phyloP scores from a whole-genome alignment of 2,113 vertebrate species.

The Ciconia boyciana region DNA sequence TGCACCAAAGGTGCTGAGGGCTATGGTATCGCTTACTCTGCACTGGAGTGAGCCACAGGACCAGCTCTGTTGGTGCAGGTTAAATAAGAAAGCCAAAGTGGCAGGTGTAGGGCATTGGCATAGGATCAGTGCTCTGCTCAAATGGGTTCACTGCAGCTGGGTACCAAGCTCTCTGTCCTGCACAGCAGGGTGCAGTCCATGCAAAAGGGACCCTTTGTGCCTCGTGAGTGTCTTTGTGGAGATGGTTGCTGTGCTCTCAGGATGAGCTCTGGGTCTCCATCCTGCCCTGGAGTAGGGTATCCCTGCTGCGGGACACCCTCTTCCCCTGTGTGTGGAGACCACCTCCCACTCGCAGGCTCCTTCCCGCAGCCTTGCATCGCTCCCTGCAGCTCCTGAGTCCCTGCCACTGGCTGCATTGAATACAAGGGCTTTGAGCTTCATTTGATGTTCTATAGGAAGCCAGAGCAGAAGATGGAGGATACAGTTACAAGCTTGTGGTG shows the following conservation, averaged over 20 bases:
- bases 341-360: neutral
- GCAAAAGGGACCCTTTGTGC: neutral
- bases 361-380: neutral
- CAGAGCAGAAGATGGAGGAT: neutral
- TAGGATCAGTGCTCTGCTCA: neutral
- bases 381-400: neutral
- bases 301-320: neutral
- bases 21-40: neutral
- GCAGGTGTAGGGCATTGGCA: neutral
- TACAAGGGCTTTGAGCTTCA: neutral
- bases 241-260: neutral
- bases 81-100: neutral
- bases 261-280: neutral
- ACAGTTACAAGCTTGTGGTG: neutral
- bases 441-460: neutral
- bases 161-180: neutral
- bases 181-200: fast-evolving
- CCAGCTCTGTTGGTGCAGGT: neutral
- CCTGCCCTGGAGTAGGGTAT: neutral
- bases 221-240: neutral
- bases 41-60: neutral
- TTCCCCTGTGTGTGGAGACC: neutral
- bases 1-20: neutral
- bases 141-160: neutral
- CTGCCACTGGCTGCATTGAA: neutral